A percentile compares a stretch with the other conserved stretches of the same genome.
These are phyloP conservation scores for Phlogophora meticulosa DNA, from an alignment of 2,888 invertebrate species.

Conservation along the genomic window DNA sequence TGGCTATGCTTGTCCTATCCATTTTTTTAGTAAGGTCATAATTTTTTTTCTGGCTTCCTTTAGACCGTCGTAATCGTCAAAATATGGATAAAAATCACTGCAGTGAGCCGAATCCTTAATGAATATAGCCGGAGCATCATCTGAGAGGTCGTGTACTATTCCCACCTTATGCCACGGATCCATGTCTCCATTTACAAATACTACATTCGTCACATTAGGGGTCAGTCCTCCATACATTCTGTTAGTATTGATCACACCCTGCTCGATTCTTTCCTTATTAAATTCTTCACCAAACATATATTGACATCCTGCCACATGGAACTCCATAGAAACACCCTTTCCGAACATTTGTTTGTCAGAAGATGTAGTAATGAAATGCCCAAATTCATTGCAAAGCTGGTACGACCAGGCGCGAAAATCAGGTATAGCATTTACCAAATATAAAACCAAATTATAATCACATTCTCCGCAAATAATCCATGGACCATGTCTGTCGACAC, in stretches of 20 bases:
- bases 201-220: constrained; percentile 88
- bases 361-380: constrained; percentile 93
- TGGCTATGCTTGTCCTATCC: constrained; percentile 74
- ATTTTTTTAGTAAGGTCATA: constrained; percentile 78
- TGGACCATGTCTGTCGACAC: too few relatives aligned
- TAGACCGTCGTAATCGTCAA: constrained; percentile 73
- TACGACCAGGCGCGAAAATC: constrained; percentile 85
- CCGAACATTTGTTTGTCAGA: constrained; percentile 91
- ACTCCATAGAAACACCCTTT: constrained; percentile 81
- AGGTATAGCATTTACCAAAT: too few relatives aligned
- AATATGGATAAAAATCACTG: constrained; percentile 72
- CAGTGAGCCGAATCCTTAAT: constrained; percentile 80
- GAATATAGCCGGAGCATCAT: constrained; percentile 77
- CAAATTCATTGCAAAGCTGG: constrained; percentile 95
- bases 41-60: constrained; percentile 76
- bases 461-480: too few relatives aligned
- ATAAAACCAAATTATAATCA: too few relatives aligned
- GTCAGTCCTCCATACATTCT: constrained; percentile 84
- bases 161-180: constrained; percentile 91
- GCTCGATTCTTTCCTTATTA: constrained; percentile 75
- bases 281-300: constrained; percentile 85
- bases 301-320: constrained; percentile 80
- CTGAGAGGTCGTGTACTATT: constrained; percentile 82
- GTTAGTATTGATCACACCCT: constrained; percentile 83
- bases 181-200: constrained; percentile 90